Evolutionary conservation across 64 coral and sea anemone species (phyloP).

Genomic region (Exaiptasia diaphana): DNA sequence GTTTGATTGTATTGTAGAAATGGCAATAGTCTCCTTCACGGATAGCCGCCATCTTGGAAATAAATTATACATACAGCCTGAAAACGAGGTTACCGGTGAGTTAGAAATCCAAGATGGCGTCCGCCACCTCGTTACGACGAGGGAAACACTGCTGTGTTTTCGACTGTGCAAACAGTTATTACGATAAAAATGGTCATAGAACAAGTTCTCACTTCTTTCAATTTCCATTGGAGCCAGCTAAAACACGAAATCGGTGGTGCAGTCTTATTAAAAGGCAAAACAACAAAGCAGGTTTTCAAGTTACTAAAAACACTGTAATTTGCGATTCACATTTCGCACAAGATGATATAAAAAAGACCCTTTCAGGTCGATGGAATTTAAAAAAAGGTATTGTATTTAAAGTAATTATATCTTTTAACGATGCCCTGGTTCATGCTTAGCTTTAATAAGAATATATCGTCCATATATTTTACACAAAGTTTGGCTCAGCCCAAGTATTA

Average conservation of each 20-base stretch:
- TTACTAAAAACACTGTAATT: constrained; percentile 33
- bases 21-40: no score
- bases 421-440: no score
- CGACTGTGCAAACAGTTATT: constrained; percentile 18
- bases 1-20: no score
- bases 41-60: not conserved
- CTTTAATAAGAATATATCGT: no score
- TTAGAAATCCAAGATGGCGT: not conserved
- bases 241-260: constrained; percentile 23
- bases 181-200: constrained; percentile 3
- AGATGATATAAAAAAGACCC: constrained; percentile 1
- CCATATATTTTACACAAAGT: no score
- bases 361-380: not conserved
- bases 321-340: constrained; percentile 39
- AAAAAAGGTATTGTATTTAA: not conserved
- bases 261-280: constrained; percentile 42
- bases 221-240: constrained; percentile 15
- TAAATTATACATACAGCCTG: not conserved
- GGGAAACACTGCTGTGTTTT: constrained; percentile 21
- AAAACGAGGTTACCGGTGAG: not conserved
- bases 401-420: no score
- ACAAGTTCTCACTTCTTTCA: constrained; percentile 21
- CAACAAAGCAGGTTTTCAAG: constrained; percentile 28
- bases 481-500: no score
- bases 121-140: not conserved